Conservation (phyloP, 2,888 invertebrate species). For the Erebia epiphron region DNA sequence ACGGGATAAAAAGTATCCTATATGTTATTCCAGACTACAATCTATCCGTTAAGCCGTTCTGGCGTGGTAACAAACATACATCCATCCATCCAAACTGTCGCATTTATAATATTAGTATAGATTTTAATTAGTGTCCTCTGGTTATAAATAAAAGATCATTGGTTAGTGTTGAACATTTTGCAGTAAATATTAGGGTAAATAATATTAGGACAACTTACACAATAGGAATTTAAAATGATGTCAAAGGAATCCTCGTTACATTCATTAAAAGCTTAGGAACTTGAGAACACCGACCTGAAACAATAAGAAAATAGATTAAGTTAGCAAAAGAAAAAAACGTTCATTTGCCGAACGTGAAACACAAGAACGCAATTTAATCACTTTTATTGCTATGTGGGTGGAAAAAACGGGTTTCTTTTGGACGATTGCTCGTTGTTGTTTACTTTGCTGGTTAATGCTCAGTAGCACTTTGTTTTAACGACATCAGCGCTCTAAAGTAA, state of each 20-base stretch:
- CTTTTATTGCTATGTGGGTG: conserved; percentile 16
- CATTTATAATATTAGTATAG: too few relatives aligned
- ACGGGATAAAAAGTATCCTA: too few relatives aligned
- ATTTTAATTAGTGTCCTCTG: too few relatives aligned
- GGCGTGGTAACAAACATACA: too few relatives aligned
- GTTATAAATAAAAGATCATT: too few relatives aligned
- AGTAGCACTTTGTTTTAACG: conserved; percentile 13
- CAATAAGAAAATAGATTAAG: conserved; percentile 15
- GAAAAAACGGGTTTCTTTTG: conserved; percentile 7
- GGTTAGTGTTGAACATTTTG: too few relatives aligned
- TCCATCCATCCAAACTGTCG: too few relatives aligned
- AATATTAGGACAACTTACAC: conserved; percentile 9
- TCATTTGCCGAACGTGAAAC: conserved; percentile 17
- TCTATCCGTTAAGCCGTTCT: too few relatives aligned
- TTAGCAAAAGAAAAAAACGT: conserved; percentile 3
- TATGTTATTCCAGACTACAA: too few relatives aligned
- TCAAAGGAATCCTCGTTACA: neutral
- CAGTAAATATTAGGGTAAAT: too few relatives aligned
- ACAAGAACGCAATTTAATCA: conserved; percentile 24
- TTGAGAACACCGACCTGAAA: conserved; percentile 5
- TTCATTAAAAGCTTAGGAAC: conserved; percentile 14
- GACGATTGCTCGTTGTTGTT: conserved; percentile 18
- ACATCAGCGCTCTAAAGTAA: neutral
- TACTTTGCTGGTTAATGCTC: conserved; percentile 18
- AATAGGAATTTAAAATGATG: neutral